These are phyloP conservation scores for Pionites leucogaster DNA, from an alignment of 2,113 vertebrate species.

Conservation along the genomic window DNA sequence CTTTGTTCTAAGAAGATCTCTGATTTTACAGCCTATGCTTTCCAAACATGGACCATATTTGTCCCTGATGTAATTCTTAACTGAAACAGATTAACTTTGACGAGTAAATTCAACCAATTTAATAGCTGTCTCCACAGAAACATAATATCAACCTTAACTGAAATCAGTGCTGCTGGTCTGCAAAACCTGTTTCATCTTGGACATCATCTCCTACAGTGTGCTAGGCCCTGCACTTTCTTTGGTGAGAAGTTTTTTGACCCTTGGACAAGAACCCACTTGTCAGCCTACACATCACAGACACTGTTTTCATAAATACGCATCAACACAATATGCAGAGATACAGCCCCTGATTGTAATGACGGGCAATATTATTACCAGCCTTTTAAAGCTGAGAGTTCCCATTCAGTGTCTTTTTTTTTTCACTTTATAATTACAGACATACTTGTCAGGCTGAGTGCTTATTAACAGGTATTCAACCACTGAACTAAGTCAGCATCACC, in stretches of 20 bases:
- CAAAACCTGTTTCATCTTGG: background rate
- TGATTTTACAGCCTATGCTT: background rate
- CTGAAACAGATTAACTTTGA: background rate
- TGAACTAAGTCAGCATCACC: background rate
- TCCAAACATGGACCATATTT: background rate
- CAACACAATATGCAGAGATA: background rate
- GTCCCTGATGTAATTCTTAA: background rate
- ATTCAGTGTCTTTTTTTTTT: background rate
- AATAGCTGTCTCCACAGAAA: background rate
- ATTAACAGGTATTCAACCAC: background rate
- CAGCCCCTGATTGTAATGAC: background rate
- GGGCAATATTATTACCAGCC: background rate
- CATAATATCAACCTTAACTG: background rate
- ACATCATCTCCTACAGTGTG: background rate
- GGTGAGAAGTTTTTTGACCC: background rate
- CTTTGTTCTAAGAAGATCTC: background rate
- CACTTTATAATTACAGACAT: background rate
- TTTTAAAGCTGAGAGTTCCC: background rate
- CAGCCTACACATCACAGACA: background rate
- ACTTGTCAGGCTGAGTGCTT: background rate
- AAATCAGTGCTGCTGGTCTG: background rate
- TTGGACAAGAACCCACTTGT: background rate
- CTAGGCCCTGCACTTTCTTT: background rate
- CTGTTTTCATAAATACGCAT: background rate
- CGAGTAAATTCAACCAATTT: background rate